phyloP scores from a whole-genome alignment of 2,797 vertebrate species.

The Megalops cyprinoides region DNA sequence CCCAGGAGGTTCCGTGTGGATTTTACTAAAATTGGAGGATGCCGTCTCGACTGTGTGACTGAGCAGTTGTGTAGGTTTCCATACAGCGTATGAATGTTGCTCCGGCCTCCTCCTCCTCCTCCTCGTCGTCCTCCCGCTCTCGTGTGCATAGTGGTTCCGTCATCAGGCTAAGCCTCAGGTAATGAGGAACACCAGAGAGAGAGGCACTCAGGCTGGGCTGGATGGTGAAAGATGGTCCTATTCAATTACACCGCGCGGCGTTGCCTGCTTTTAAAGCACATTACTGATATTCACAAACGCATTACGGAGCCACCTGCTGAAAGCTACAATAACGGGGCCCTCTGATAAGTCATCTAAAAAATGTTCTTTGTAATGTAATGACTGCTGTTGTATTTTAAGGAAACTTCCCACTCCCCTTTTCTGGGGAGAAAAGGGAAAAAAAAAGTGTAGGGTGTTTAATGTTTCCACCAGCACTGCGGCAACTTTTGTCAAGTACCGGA shows the following conservation, averaged over 20 bases:
- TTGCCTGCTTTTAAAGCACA: constrained; percentile 14
- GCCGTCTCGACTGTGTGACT: constrained; percentile 7
- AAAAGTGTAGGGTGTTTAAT: background rate
- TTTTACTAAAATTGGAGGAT: constrained; percentile 9
- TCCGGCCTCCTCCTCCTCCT: background rate
- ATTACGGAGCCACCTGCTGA: constrained; percentile 62
- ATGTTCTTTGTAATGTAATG: constrained; percentile 66
- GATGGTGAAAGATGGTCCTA: background rate
- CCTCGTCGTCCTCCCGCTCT: too few relatives aligned
- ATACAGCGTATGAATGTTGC: background rate
- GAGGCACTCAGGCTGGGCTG: background rate
- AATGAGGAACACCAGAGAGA: background rate
- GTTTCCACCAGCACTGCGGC: constrained; percentile 1
- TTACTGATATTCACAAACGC: constrained; percentile 20
- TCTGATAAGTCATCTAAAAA: constrained; percentile 66
- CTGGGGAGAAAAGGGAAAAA: background rate
- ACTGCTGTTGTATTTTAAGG: constrained; percentile 4
- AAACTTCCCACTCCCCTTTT: background rate
- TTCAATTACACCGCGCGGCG: constrained; percentile 7
- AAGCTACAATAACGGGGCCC: constrained; percentile 66
- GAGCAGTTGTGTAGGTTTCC: background rate
- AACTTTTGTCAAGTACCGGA: background rate
- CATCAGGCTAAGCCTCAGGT: constrained; percentile 15
- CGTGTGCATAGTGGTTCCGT: background rate
- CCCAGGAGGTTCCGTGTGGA: background rate